Evolutionary conservation across 2,888 invertebrate species (phyloP).

Genomic region (Octodonta nipae): DNA sequence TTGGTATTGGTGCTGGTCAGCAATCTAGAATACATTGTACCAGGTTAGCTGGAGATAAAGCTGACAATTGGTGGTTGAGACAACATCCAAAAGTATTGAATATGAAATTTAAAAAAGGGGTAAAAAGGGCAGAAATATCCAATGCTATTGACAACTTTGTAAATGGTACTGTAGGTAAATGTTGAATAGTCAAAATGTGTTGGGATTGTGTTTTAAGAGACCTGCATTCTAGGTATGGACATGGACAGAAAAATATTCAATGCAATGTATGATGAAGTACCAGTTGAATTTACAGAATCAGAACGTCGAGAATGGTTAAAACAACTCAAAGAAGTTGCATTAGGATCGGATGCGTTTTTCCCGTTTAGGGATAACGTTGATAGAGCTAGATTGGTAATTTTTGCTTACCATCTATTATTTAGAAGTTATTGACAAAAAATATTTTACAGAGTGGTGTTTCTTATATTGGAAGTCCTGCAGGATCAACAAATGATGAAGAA

Average conservation of each 20-base stretch:
- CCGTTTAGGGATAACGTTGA: constrained; percentile 97
- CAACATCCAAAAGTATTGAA: constrained; percentile 74
- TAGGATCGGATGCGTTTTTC: constrained; percentile 96
- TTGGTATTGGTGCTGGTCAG: constrained; percentile 96
- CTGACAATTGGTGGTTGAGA: constrained; percentile 95
- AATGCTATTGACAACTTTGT: constrained; percentile 94
- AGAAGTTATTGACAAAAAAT: too few species aligned
- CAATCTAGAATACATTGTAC: constrained; percentile 98
- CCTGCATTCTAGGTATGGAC: constrained; percentile 49
- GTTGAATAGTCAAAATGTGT: constrained; percentile 34
- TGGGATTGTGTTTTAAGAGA: background rate
- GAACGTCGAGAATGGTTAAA: constrained; percentile 57
- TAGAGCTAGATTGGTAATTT: constrained; percentile 67
- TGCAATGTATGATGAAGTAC: constrained; percentile 59
- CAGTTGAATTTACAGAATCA: constrained; percentile 52
- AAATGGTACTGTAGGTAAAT: constrained; percentile 73
- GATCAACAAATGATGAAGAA: constrained; percentile 83
- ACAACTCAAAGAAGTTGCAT: constrained; percentile 61
- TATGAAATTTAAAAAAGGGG: constrained; percentile 74
- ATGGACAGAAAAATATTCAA: constrained; percentile 66
- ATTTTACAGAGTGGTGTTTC: constrained; percentile 73
- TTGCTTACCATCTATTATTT: too few species aligned
- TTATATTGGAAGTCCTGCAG: constrained; percentile 85
- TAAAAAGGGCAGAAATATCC: constrained; percentile 81
- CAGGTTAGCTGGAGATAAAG: constrained; percentile 85